Evolutionary conservation across 2,113 vertebrate genomes (phyloP), one percentile per base, ranked within the genome.

Genomic region (Bagarius yarrelli): DNA sequence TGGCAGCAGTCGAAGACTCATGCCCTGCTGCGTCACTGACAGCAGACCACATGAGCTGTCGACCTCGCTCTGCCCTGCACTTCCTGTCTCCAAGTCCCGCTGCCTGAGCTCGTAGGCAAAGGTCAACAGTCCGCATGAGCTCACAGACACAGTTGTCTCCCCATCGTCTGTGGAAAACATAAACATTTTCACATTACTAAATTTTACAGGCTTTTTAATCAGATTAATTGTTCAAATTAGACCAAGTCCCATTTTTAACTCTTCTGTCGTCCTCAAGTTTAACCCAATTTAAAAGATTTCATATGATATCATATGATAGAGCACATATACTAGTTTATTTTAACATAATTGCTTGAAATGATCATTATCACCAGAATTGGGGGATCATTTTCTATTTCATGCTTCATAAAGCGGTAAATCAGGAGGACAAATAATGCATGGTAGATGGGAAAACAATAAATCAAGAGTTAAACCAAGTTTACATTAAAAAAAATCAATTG

Each of bases 91-190:
- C 50, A 47, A 57, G 23, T 86, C 64, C 40, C 86, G 85, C 85
- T 85, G 92, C 4, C 87, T 89, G 76, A 95, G 91, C 86, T 95
- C 93, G 40, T 95, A 94, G 47, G 91, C 92, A 60, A 95, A 93
- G 0, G 92, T 94, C 15, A 86, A 53, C 0, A 92, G 90, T 34
- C 83, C 81, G 6, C 83, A 85, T 83, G 90, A 94, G 32, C 90
- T 84, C 11, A 95, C 80, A n/a, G 85, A 89, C 47, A 95, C 83
- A 0, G 85, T 91, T 1, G 91, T 90, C 85, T 95, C 93, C 0
- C 95, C 95, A 0, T 87, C 87, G 14, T 91, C 94, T 96, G 87
- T 15, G 72, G 36, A 85, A 83, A 34, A 82, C 63, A 80, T 36
- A 76, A 78, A 57, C 25, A 74, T 75, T 78, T 69, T 55, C 52